Evolutionary conservation across 2,888 invertebrate species (phyloP).

Genomic region (Timema cristinae): DNA sequence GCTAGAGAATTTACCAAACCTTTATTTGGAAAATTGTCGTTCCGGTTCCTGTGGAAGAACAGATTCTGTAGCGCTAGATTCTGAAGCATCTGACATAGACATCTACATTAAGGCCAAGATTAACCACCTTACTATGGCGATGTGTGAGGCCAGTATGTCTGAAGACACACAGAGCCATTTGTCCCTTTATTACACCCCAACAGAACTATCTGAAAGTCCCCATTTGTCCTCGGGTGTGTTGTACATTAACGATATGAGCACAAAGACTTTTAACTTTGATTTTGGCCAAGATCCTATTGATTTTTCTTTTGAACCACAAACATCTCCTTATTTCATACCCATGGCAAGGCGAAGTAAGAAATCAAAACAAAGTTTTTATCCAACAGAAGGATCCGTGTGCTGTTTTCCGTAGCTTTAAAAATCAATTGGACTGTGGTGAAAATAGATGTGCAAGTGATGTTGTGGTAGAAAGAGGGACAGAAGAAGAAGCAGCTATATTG

Average conservation of each 20-base stretch:
- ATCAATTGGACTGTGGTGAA: neutral
- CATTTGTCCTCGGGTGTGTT: conserved; percentile 24
- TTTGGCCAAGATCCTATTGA: neutral
- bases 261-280: conserved; percentile 4
- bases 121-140: conserved; percentile 35
- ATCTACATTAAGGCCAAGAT: conserved; percentile 60
- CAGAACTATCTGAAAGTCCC: conserved; percentile 56
- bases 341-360: too few relatives aligned
- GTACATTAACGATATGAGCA: neutral
- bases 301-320: conserved; percentile 28
- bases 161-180: conserved; percentile 56
- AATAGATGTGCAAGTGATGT: neutral
- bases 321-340: conserved; percentile 33
- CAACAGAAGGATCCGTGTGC: conserved; percentile 26
- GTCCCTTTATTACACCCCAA: conserved; percentile 79
- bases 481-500: conserved; percentile 22
- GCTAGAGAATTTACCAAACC: conserved; percentile 83
- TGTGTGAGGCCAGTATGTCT: conserved; percentile 46
- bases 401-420: conserved; percentile 24
- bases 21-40: conserved; percentile 91
- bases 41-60: conserved; percentile 74
- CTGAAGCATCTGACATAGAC: conserved; percentile 55
- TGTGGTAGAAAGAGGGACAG: conserved; percentile 9
- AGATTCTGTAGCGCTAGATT: conserved; percentile 69
- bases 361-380: conserved; percentile 14